Base-by-base conservation (phyloP, 2,888 invertebrate genomes). In the Pasiphila rectangulata region DNA sequence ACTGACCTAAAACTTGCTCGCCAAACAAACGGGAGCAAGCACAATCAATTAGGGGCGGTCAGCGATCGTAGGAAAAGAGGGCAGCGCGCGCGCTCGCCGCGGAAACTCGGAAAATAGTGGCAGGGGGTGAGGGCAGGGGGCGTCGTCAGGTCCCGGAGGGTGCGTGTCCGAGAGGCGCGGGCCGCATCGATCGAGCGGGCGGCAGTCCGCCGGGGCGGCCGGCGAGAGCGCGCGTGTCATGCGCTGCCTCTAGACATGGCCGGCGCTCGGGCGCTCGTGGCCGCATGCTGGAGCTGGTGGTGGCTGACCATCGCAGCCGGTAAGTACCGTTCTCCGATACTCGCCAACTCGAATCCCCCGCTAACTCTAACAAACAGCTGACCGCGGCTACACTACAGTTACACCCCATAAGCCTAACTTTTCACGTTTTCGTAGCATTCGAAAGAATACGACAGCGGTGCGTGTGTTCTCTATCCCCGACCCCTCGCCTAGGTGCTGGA, bases 11-110 rank as follows among this genome's bases (percentile, higher is more conserved):
- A 86, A 86, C 71, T 67, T 76, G 79, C 79, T 82, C 79, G 79
- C 81, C 79, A 80, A 83, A 81, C 75, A 81, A 76, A 80, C 80
- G 72, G 79, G 75, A 68, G 79, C 81, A 85, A 87, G 76, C 69
- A 79, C 81, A 86, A 87, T 86, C 85, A 88, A 87, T 88, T 87
- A 85, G 82, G 83, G 81, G 80, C 87, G 87, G 87, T 84, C 87
- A 85, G 86, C 86, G 84, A 79, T 85, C 78, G 83, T 75, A 72
- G 71, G 83, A 83, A 86, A 86, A 81, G 79, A 79, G 83, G 88
- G 83, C 89, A 90, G 89, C 90, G 88, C 86, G 87, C 85, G 88
- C 90, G 90, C 89, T 90, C 88, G 84, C 87, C 78, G 70, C 74
- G 82, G 79, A 86, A 84, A 83, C 71, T 81, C 84, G 90, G 89